Percentiles rank a stretch among this genome's conserved stretches.
These are phyloP conservation scores for Nomada ferruginata DNA, from an alignment of 2,888 invertebrate genomes.

Conservation along the genomic window DNA sequence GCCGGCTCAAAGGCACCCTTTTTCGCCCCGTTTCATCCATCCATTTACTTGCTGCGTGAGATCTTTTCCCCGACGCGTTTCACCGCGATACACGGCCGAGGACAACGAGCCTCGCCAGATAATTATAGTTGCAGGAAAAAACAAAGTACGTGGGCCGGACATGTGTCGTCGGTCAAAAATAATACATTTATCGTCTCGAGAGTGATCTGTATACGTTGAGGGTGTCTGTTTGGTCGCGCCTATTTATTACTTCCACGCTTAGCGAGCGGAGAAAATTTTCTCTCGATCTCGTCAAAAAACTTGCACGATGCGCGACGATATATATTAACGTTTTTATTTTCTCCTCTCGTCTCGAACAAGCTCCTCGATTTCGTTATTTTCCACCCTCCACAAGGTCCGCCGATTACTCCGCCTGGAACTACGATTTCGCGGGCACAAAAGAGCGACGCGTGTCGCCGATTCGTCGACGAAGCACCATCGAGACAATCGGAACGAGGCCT, in stretches of 20 bases:
- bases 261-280: too few species aligned
- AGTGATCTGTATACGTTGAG: too few species aligned
- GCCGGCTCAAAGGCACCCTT: slow-evolving; percentile 78
- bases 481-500: slow-evolving; percentile 49
- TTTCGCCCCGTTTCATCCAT: slow-evolving; percentile 78
- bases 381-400: not conserved
- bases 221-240: too few species aligned
- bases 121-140: slow-evolving; percentile 46
- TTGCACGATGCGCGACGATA: too few species aligned
- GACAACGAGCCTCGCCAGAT: slow-evolving; percentile 51
- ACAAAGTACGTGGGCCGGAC: not conserved
- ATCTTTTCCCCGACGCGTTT: slow-evolving; percentile 54
- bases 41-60: slow-evolving; percentile 75
- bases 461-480: slow-evolving; percentile 31
- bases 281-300: too few species aligned
- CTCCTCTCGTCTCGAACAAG: not conserved
- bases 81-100: slow-evolving; percentile 40
- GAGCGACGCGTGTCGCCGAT: slow-evolving; percentile 37
- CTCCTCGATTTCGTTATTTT: not conserved
- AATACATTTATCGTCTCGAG: too few species aligned
- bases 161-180: too few species aligned
- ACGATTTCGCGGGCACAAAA: slow-evolving; percentile 28
- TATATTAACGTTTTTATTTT: too few species aligned
- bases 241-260: too few species aligned
- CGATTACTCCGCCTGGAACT: slow-evolving; percentile 11